A percentile compares a stretch with the other conserved stretches of the same genome.
These are phyloP conservation scores for Protosalanx chinensis DNA, from an alignment of 2,797 vertebrate species.

Conservation along the genomic window DNA sequence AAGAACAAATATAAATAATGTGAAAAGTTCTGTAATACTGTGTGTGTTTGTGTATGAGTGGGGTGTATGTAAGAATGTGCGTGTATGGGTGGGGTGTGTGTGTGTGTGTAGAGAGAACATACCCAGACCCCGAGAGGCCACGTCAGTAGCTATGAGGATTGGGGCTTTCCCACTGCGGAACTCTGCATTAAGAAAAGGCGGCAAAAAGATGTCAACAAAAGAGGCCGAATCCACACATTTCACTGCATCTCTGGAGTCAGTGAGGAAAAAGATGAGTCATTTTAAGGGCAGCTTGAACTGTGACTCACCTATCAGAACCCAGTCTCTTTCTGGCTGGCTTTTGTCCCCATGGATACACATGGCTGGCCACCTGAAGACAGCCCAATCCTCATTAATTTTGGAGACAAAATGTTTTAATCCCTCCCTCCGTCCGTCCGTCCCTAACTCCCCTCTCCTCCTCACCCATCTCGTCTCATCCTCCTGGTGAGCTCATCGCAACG, in stretches of 20 bases:
- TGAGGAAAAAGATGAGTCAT: background rate
- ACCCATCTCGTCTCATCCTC: constrained; percentile 98
- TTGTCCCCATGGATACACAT: constrained; percentile 99
- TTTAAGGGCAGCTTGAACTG: constrained; percentile 9
- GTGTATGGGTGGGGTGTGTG: background rate
- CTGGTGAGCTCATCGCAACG: constrained; percentile 97
- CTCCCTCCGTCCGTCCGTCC: background rate
- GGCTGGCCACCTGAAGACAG: constrained; percentile 87
- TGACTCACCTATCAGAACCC: constrained; percentile 91
- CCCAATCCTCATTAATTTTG: no score
- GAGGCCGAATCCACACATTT: background rate
- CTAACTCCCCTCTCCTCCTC: constrained; percentile 37
- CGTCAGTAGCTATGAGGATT: constrained; percentile 97
- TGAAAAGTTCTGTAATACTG: background rate
- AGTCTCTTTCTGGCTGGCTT: constrained; percentile 98
- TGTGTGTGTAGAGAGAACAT: constrained; percentile 65
- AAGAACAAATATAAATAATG: background rate
- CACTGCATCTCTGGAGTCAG: no score
- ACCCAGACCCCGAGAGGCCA: constrained; percentile 99
- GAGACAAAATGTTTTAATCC: background rate
- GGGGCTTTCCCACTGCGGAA: constrained; percentile 97
- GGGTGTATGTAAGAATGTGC: background rate
- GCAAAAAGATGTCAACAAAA: background rate
- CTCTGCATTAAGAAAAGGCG: constrained; percentile 73
- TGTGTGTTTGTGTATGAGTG: background rate